phyloP scores from a whole-genome alignment of 1,140 invertebrate species.

The Drosophila eugracilis region DNA sequence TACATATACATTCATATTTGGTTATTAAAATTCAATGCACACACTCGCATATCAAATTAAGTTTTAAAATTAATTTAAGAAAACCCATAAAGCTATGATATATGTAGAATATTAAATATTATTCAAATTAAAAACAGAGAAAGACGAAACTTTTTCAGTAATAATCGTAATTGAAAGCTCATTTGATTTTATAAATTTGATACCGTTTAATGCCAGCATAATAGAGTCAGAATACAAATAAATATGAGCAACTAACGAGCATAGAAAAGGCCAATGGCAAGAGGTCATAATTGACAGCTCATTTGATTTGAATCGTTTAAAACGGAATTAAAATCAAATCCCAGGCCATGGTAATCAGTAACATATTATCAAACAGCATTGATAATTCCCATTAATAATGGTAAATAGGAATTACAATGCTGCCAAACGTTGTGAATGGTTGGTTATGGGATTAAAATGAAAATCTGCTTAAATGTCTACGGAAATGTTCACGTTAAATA shows the following conservation, averaged over 20 bases:
- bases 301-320: conserved; percentile 57
- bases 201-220: not conserved
- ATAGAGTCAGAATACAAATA: not conserved
- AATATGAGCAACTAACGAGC: conserved; percentile 13
- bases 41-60: not conserved
- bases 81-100: not conserved
- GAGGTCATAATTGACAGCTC: conserved; percentile 57
- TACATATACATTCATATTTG: not conserved
- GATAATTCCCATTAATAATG: not conserved
- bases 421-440: not conserved
- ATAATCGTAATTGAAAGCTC: conserved; percentile 1
- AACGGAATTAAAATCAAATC: conserved; percentile 13
- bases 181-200: not conserved
- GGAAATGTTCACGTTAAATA: too few relatives aligned
- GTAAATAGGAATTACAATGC: not conserved
- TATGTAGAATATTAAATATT: not conserved
- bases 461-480: not conserved
- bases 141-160: not conserved
- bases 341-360: not conserved
- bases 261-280: conserved; percentile 16
- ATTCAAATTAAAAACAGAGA: not conserved
- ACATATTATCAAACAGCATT: not conserved
- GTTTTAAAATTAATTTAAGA: not conserved
- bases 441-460: not conserved
- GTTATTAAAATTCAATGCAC: conserved; percentile 12